Evolutionary conservation across 2,888 invertebrate genomes (phyloP), one percentile per base, ranked within the genome.

Genomic region (Chironomus riparius): DNA sequence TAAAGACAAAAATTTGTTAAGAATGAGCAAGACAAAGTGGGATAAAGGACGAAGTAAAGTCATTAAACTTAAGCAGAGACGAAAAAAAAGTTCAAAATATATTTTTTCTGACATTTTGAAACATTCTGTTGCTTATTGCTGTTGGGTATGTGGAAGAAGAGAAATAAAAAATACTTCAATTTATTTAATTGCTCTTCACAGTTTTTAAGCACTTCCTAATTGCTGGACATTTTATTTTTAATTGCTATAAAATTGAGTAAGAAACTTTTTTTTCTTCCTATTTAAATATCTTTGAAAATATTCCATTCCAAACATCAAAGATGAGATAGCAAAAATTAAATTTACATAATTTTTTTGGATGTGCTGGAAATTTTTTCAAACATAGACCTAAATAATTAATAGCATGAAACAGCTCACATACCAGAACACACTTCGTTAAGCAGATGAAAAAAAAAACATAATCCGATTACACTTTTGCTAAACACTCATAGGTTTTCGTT

Each of bases 121-220:
- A 18, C 56, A 56, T 56, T 15, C 56, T 56, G 56, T 56, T 56
- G 56, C 56, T 56, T 38, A 50, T 15, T 50, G 18, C 56, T 38
- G 38, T 38, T 38, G 38, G 15, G n/a, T 56, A n/a, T 56, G 56
- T 18, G n/a, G 56, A 18, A 18, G 56, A 56, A 10, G 38, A 10
- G 38, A 38, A 15, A 56, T 15, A 18, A 56, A 56, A 65, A 65
- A 65, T 21, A 24, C 65, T 65, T 24, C 65, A 65, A 65, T 65
- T 65, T 65, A 65, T 65, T 65, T 65, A 22, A 65, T 65, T 65
- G 65, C 65, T 65, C 65, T 65, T 65, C 22, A 24, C 65, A 65
- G 65, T 65, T 65, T 28, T 65, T 22, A 65, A 65, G 65, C 21
- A 65, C 65, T 65, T 21, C 65, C n/a, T 65, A 65, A 65, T 65